Conservation (phyloP, 2,888 invertebrate species). For the Drosophila pegasa region DNA sequence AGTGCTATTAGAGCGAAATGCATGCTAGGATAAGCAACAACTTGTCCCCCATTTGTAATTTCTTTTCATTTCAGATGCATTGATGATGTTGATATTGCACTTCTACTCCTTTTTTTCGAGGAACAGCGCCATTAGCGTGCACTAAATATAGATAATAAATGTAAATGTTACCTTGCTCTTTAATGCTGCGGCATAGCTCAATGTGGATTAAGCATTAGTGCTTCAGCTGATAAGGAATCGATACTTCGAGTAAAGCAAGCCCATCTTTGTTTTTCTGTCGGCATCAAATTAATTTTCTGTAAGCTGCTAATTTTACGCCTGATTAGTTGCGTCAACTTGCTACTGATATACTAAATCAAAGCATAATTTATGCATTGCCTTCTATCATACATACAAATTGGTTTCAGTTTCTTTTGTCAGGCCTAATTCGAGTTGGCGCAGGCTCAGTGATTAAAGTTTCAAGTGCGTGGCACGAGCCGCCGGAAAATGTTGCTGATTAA, state of each 20-base stretch:
- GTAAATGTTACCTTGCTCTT: background rate
- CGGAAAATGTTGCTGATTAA: constrained; percentile 26
- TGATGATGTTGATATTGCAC: background rate
- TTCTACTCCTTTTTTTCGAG: background rate
- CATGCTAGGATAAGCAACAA: background rate
- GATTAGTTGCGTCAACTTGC: constrained; percentile 12
- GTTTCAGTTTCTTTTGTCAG: constrained; percentile 16
- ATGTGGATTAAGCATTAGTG: background rate
- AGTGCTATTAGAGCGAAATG: too few species aligned
- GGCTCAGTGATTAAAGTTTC: constrained; percentile 47
- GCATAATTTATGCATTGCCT: constrained; percentile 25
- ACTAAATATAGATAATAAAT: background rate
- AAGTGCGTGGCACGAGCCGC: constrained; percentile 29
- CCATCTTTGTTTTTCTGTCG: background rate
- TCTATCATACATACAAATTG: constrained; percentile 23
- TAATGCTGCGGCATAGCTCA: background rate
- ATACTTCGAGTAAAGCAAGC: background rate
- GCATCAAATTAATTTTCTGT: background rate
- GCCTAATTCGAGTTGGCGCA: constrained; percentile 7
- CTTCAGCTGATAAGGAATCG: background rate
- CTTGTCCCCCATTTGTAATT: background rate
- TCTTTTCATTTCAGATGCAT: constrained; percentile 2
- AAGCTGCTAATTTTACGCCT: constrained; percentile 10
- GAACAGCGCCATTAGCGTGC: background rate
- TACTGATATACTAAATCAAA: constrained; percentile 5